Evolutionary conservation across 1,140 invertebrate species (phyloP).

Genomic region (Lamellibrachia luymesi): DNA sequence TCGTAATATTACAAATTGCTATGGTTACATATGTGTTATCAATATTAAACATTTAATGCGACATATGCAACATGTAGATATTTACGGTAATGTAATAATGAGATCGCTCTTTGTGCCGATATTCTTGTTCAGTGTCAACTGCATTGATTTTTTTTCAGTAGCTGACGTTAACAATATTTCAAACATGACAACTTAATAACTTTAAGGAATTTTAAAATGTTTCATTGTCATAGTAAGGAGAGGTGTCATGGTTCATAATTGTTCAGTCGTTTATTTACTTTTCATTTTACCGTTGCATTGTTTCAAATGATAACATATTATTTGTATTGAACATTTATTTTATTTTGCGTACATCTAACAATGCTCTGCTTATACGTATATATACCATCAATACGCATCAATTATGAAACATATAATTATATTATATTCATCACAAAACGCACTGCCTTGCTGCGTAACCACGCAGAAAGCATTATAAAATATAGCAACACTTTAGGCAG

Average conservation of each 20-base stretch:
- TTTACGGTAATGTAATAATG: background rate
- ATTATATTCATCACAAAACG: background rate
- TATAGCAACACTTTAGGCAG: background rate
- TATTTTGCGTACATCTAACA: background rate
- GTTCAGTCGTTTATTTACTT: background rate
- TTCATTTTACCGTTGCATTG: background rate
- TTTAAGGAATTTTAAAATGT: background rate
- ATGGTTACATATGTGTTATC: background rate
- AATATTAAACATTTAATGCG: too few relatives aligned
- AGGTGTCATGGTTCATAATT: background rate
- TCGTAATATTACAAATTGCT: background rate
- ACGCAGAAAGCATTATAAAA: too few relatives aligned
- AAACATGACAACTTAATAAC: background rate
- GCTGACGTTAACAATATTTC: background rate
- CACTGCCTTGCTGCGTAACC: background rate
- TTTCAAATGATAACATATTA: background rate
- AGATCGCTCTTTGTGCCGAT: too few relatives aligned
- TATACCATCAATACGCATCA: too few relatives aligned
- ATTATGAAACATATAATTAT: background rate
- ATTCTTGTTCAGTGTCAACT: too few relatives aligned
- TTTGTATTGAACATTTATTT: background rate
- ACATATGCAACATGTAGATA: too few relatives aligned
- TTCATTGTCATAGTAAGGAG: background rate
- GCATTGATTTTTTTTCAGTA: background rate
- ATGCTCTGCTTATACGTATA: background rate